Percentiles rank a stretch among this genome's conserved stretches.
phyloP scores from a whole-genome alignment of 1,140 invertebrate species.

The Gryllus bimaculatus region DNA sequence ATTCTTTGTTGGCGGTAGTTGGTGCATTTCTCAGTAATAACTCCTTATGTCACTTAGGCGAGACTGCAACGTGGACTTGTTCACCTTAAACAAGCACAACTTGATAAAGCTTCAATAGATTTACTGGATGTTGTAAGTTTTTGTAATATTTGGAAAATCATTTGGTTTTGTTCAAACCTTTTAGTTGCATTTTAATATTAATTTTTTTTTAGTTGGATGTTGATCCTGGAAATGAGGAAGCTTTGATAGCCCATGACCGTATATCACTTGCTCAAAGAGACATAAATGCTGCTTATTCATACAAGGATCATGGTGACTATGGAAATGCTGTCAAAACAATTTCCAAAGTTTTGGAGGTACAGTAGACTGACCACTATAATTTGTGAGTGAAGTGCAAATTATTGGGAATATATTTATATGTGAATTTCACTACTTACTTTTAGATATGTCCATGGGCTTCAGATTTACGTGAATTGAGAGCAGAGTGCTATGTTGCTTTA shows the following conservation, averaged over 20 bases:
- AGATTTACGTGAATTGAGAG: conserved; percentile 70
- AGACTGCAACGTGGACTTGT: conserved; percentile 78
- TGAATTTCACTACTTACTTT: no score
- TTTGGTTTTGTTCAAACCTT: neutral
- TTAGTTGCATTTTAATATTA: neutral
- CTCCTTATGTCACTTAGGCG: conserved; percentile 43
- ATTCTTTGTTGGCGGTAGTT: neutral
- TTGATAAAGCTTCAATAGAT: conserved; percentile 72
- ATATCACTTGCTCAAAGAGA: neutral
- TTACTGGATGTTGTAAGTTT: conserved; percentile 74
- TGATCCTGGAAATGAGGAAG: conserved; percentile 72
- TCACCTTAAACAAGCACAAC: conserved; percentile 79
- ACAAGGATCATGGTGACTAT: conserved; percentile 46
- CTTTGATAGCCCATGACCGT: conserved; percentile 35
- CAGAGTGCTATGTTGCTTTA: conserved; percentile 69
- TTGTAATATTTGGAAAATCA: neutral
- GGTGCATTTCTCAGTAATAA: neutral
- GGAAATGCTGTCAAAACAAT: conserved; percentile 58
- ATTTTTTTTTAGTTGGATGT: conserved; percentile 46
- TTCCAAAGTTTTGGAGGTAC: conserved; percentile 63
- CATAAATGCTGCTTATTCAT: neutral
- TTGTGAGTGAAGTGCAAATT: neutral
- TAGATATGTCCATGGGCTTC: conserved; percentile 78
- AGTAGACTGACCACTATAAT: neutral
- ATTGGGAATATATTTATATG: no score